These are phyloP conservation scores for Anguilla japonica DNA, from an alignment of 2,113 vertebrate species.

Conservation along the genomic window DNA sequence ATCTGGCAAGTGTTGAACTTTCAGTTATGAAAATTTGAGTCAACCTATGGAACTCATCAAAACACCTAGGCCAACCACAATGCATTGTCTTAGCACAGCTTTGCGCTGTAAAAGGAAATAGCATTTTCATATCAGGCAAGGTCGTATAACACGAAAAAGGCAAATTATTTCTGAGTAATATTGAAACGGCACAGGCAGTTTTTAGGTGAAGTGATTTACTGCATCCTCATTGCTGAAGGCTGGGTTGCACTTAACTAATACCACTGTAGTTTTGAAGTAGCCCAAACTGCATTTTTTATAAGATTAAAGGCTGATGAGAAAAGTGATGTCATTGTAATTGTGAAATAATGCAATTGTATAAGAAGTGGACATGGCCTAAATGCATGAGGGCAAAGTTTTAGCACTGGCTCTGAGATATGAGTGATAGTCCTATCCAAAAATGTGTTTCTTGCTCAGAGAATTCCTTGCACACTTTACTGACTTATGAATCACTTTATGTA, in stretches of 20 bases:
- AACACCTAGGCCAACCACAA: not conserved
- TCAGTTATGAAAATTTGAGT: conserved; percentile 1
- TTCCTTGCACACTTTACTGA: not conserved
- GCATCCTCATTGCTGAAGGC: not conserved
- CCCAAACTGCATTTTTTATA: not conserved
- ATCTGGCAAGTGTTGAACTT: not conserved
- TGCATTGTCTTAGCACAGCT: not conserved
- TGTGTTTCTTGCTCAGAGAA: not conserved
- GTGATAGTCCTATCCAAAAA: not conserved
- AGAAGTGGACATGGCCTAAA: not conserved
- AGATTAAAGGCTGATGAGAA: not conserved
- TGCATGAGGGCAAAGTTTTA: not conserved
- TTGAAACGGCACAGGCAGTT: not conserved
- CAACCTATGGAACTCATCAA: not conserved
- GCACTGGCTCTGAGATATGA: not conserved
- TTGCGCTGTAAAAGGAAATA: not conserved
- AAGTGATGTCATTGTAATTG: not conserved
- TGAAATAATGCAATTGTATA: not conserved
- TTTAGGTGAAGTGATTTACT: not conserved
- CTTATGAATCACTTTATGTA: not conserved
- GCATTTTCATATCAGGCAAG: not conserved
- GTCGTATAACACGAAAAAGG: not conserved
- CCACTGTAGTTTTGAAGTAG: not conserved
- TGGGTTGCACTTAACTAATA: not conserved
- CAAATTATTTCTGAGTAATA: not conserved